A percentile compares a stretch with the other conserved stretches of the same genome.
These are phyloP conservation scores for Morinoia aosen DNA, from an alignment of 2,888 invertebrate genomes.

Conservation along the genomic window DNA sequence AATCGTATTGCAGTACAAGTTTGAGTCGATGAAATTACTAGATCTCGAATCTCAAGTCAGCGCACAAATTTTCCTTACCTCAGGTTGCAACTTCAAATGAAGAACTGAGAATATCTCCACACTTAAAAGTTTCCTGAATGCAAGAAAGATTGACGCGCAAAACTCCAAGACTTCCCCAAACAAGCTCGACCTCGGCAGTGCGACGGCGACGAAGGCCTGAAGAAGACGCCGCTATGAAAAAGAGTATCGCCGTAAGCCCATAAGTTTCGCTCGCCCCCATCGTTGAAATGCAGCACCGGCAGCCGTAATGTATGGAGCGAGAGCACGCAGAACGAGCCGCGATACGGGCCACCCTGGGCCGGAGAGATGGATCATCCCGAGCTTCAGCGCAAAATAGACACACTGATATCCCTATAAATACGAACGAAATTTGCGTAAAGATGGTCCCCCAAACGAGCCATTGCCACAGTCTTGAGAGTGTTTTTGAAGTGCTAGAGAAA, in stretches of 20 bases:
- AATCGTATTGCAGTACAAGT: neutral
- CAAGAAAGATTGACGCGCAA: neutral
- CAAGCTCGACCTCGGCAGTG: neutral
- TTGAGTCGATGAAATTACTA: neutral
- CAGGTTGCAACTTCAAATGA: neutral
- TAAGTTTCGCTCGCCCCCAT: constrained; percentile 33
- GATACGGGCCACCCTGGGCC: neutral
- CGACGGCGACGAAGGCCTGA: constrained; percentile 13
- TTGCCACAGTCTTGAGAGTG: neutral
- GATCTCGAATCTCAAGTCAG: neutral
- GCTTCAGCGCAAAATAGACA: neutral
- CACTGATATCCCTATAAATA: neutral
- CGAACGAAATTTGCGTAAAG: neutral
- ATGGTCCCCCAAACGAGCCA: neutral
- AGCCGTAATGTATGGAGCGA: constrained; percentile 23
- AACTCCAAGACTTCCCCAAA: neutral
- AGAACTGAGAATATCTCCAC: neutral
- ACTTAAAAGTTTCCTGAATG: neutral
- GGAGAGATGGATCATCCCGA: neutral
- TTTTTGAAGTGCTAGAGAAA: neutral
- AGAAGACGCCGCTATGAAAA: constrained; percentile 26
- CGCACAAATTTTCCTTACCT: neutral
- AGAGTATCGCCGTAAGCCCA: constrained; percentile 8
- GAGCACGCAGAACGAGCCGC: constrained; percentile 40
- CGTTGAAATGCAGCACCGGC: constrained; percentile 34